Conservation (phyloP, 1,140 invertebrate genomes). For the Anthonomus grandis region DNA sequence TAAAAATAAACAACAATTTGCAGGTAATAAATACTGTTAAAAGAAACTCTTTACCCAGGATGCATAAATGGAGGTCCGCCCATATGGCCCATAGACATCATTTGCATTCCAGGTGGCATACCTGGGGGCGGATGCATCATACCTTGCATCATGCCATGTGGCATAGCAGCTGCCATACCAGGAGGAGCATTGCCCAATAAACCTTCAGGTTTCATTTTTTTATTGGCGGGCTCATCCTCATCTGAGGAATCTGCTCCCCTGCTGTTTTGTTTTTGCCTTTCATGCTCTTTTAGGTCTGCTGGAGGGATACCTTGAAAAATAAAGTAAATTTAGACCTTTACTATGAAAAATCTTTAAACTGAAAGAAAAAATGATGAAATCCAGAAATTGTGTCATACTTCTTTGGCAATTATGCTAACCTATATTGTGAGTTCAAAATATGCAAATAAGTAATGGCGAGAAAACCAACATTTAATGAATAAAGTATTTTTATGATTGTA, state of each 20-base stretch:
- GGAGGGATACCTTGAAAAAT: constrained; percentile 80
- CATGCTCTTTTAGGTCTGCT: constrained; percentile 91
- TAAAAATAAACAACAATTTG: constrained; percentile 37
- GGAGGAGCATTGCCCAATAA: constrained; percentile 55
- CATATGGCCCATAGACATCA: constrained; percentile 70
- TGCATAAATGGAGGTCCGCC: constrained; percentile 69
- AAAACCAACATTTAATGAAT: no score
- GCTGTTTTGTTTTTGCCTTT: constrained; percentile 73
- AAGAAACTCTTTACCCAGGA: constrained; percentile 53
- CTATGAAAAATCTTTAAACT: no score
- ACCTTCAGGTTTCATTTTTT: constrained; percentile 65
- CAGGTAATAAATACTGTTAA: background rate
- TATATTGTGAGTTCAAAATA: no score
- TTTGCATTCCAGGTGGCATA: constrained; percentile 55
- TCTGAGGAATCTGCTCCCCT: constrained; percentile 63
- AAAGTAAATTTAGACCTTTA: no score
- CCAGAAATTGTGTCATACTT: no score
- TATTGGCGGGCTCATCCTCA: constrained; percentile 74
- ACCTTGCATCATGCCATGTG: constrained; percentile 54
- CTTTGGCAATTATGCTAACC: no score
- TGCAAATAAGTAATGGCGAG: no score
- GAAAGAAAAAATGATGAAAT: no score
- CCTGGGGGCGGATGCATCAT: constrained; percentile 61
- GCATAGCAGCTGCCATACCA: constrained; percentile 51
- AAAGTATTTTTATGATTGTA: background rate